phyloP scores from a whole-genome alignment of 2,113 vertebrate genomes.

The Thunnus thynnus region DNA sequence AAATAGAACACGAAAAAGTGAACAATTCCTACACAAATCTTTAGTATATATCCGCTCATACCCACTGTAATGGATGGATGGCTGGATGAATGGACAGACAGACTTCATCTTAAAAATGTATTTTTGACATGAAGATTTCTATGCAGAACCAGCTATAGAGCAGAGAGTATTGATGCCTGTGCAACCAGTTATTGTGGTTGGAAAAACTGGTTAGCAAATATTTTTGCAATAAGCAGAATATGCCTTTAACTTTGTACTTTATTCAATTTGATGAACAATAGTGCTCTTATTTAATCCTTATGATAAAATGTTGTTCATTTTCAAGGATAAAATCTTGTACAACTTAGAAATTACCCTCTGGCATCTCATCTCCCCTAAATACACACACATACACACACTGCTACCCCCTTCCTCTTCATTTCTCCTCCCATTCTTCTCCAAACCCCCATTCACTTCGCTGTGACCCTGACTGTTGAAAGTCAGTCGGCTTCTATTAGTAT shows the following conservation, averaged over 20 bases:
- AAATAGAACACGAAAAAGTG: too few species aligned
- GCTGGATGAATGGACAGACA: too few species aligned
- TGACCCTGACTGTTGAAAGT: constrained; percentile 70
- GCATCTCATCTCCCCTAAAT: constrained; percentile 1
- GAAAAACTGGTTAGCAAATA: neutral
- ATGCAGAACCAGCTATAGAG: neutral
- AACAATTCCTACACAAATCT: too few species aligned
- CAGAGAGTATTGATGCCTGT: neutral
- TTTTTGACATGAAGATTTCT: too few species aligned
- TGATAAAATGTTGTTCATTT: neutral
- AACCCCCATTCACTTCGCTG: constrained; percentile 25
- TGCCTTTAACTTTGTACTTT: neutral
- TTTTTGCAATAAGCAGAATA: neutral
- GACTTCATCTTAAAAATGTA: too few species aligned
- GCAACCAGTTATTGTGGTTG: too few species aligned
- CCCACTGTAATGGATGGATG: too few species aligned
- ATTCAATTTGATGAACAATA: neutral
- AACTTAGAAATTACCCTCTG: constrained; percentile 4
- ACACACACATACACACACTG: neutral
- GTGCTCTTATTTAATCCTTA: neutral
- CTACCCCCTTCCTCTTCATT: constrained; percentile 11
- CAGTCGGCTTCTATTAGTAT: constrained; percentile 80
- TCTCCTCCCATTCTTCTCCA: constrained; percentile 18
- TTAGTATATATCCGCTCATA: too few species aligned
- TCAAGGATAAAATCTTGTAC: constrained; percentile 14